These are phyloP conservation scores for Galerucella calmariensis DNA, from an alignment of 2,888 invertebrate species.

Conservation along the genomic window DNA sequence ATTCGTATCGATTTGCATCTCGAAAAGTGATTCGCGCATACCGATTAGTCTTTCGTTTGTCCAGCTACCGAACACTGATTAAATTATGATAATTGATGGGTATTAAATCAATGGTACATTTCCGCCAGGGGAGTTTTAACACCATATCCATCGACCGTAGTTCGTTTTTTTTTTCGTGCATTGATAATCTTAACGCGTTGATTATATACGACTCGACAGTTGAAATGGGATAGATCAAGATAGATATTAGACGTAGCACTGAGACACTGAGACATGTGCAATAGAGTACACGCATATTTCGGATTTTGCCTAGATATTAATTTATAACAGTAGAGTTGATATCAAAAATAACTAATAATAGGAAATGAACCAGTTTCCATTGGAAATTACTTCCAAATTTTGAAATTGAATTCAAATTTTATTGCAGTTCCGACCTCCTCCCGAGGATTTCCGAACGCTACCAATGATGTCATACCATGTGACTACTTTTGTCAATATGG, in stretches of 20 bases:
- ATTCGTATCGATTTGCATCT: slow-evolving; percentile 15
- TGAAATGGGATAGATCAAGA: slow-evolving; percentile 1
- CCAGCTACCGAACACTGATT: slow-evolving; percentile 28
- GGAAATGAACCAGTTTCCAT: no score
- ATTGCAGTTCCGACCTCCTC: no score
- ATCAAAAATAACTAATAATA: no score
- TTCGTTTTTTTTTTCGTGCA: slow-evolving; percentile 22
- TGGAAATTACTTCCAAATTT: no score
- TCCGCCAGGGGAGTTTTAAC: slow-evolving; percentile 35
- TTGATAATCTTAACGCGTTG: slow-evolving; percentile 29
- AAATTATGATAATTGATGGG: slow-evolving; percentile 36
- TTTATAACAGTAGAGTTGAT: no score
- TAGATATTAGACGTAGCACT: background rate
- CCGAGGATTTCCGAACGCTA: no score
- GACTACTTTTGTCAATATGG: no score
- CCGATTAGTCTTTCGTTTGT: slow-evolving; percentile 27
- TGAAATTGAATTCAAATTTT: no score
- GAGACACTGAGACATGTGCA: no score
- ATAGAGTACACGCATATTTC: no score
- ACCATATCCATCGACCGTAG: slow-evolving; percentile 21
- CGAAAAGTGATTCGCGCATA: slow-evolving; percentile 24
- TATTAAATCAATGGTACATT: slow-evolving; percentile 35
- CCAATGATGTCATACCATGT: no score
- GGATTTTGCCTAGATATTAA: no score
- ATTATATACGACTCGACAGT: slow-evolving; percentile 18